Base-by-base conservation (phyloP, 2,888 invertebrate genomes). In the Eupelmus urozonus region DNA sequence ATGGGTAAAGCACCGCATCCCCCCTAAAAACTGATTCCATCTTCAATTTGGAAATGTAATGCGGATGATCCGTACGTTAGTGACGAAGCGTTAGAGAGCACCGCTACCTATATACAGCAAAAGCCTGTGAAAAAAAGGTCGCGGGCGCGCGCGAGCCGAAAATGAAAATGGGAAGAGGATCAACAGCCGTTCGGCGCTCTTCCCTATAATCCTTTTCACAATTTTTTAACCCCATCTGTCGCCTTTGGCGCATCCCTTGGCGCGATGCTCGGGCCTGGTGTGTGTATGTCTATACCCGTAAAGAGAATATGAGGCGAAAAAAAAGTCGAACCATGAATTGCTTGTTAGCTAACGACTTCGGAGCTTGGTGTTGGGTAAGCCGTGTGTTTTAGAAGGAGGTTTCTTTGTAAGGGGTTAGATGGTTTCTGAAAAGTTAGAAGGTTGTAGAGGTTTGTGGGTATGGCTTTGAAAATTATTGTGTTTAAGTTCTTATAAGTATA, bases 141-240 rank as follows among this genome's bases (percentile, higher is more conserved):
- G 84, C 85, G 83, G 85, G 83, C 85, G 49, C 49, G 49, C 49
- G 49, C 16, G 3, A 85, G 85, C 85, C 84, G 84, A 86, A 62
- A 86, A 86, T 84, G 85, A 87, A 87, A 88, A 86, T 85, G 85
- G 85, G 83, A 82, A 85, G 84, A 82, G 84, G 85, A 87, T 86
- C 86, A 85, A 84, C 85, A 83, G 75, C 76, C 79, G 76, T 70
- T 79, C 71, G 63, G 42, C 62, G 65, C 63, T 77, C 72, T 72
- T 76, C 75, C 45, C 45, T 45, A 34, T 88, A 88, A 89, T 89
- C 89, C 89, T 89, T 88, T 89, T 87, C 86, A 87, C 83, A 87
- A 87, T 88, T 88, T 88, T 89, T 89, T 88, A 89, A 89, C 88
- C 89, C 89, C 89, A 90, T 90, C 89, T 90, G 89, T 90, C 88